phyloP scores from a whole-genome alignment of 2,888 invertebrate species.

The Clistopyga incitator region DNA sequence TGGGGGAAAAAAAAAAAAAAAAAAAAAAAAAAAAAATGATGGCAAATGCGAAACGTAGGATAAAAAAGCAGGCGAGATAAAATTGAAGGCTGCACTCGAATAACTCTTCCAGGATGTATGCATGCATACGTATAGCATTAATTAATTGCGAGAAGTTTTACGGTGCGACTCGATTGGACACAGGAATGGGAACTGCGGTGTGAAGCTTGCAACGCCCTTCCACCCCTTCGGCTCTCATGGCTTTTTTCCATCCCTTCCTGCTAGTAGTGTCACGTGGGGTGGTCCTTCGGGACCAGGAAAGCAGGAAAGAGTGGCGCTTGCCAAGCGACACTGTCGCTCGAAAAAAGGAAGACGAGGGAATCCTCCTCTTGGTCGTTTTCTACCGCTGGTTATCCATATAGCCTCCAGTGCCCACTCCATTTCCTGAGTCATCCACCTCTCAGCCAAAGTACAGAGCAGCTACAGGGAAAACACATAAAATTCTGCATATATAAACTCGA shows the following conservation, averaged over 20 bases:
- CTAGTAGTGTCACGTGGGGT: constrained; percentile 24
- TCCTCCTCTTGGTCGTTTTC: constrained; percentile 41
- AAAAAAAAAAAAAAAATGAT: constrained; percentile 43
- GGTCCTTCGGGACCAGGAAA: constrained; percentile 44
- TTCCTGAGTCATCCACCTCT: constrained; percentile 29
- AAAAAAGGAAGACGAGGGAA: constrained; percentile 23
- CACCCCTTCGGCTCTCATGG: constrained; percentile 9
- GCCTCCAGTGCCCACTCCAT: constrained; percentile 34
- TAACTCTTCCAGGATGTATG: constrained; percentile 45
- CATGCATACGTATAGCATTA: constrained; percentile 38
- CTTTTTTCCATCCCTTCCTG: constrained; percentile 6
- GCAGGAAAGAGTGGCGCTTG: constrained; percentile 50
- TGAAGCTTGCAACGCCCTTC: constrained; percentile 28
- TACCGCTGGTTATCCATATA: constrained; percentile 32
- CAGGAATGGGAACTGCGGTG: constrained; percentile 19
- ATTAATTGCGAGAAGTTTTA: constrained; percentile 63
- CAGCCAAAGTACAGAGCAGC: neutral
- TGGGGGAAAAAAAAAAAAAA: too few relatives aligned
- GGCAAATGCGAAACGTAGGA: constrained; percentile 13
- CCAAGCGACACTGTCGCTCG: constrained; percentile 30
- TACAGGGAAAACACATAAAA: constrained; percentile 48
- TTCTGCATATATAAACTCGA: constrained; percentile 46
- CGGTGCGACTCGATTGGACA: constrained; percentile 49
- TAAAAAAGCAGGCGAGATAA: constrained; percentile 6
- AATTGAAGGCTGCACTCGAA: constrained; percentile 24